These are phyloP conservation scores for Aelia acuminata DNA, from an alignment of 2,888 invertebrate species.

Conservation along the genomic window DNA sequence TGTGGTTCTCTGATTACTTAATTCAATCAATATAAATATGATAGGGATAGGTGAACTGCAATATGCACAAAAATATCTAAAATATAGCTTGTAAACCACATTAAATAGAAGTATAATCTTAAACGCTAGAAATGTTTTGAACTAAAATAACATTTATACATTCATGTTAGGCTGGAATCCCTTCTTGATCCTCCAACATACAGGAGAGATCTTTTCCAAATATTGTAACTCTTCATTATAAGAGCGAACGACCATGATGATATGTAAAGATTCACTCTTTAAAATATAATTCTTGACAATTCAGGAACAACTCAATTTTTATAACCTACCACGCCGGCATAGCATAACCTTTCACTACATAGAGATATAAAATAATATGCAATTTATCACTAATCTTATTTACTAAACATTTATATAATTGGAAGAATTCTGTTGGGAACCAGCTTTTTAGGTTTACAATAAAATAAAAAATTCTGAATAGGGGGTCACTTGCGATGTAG, in stretches of 20 bases:
- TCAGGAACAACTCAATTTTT: neutral
- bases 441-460: no score
- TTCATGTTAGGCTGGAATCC: conserved; percentile 99
- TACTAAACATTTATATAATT: no score
- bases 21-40: neutral
- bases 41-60: neutral
- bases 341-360: neutral
- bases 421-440: no score
- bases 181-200: conserved; percentile 95
- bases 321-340: conserved; percentile 22
- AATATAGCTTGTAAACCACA: neutral
- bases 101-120: neutral
- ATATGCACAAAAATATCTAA: neutral
- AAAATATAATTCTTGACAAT: neutral
- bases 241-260: conserved; percentile 85
- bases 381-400: no score
- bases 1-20: neutral
- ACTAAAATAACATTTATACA: conserved; percentile 69
- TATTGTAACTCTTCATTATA: conserved; percentile 95
- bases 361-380: neutral
- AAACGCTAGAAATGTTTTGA: neutral
- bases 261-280: neutral
- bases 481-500: no score
- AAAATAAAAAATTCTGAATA: no score
- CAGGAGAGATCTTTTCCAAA: conserved; percentile 87